Evolutionary conservation across 2,113 vertebrate genomes (phyloP).

Genomic region (Odontophorus gujanensis): DNA sequence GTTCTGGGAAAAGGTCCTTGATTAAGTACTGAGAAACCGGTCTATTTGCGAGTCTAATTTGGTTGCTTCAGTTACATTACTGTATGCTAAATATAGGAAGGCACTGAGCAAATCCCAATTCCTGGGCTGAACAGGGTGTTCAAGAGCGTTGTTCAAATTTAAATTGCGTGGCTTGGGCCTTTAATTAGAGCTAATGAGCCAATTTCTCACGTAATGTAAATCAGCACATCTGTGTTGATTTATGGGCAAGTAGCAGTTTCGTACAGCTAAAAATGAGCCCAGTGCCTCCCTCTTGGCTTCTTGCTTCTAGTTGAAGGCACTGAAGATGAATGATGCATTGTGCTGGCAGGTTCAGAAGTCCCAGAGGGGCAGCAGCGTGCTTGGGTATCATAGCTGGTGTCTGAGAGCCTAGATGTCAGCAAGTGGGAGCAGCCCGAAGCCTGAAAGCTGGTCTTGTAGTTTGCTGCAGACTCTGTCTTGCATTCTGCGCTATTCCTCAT

Average conservation of each 20-base stretch:
- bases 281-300: not conserved
- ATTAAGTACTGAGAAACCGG: conserved; percentile 65
- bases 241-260: not conserved
- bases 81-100: conserved; percentile 72
- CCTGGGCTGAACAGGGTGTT: conserved; percentile 57
- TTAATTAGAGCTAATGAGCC: conserved; percentile 58
- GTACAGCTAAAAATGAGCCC: conserved; percentile 18
- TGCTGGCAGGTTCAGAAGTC: not conserved
- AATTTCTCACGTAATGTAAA: conserved; percentile 10
- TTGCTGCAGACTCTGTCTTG: not conserved
- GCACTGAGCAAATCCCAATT: conserved; percentile 42
- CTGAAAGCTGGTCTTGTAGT: not conserved
- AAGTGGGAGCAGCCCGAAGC: not conserved
- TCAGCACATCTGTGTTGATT: conserved; percentile 48
- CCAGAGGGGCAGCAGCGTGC: not conserved
- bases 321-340: not conserved
- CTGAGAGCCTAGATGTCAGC: not conserved
- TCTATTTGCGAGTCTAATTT: conserved; percentile 65
- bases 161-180: not conserved
- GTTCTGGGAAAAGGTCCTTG: conserved; percentile 70
- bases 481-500: not conserved
- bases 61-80: conserved; percentile 65
- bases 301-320: not conserved
- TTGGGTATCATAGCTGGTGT: not conserved
- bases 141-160: conserved; percentile 24